Base-by-base conservation (phyloP, 2,797 vertebrate genomes). In the Leptatherina wallacei region DNA sequence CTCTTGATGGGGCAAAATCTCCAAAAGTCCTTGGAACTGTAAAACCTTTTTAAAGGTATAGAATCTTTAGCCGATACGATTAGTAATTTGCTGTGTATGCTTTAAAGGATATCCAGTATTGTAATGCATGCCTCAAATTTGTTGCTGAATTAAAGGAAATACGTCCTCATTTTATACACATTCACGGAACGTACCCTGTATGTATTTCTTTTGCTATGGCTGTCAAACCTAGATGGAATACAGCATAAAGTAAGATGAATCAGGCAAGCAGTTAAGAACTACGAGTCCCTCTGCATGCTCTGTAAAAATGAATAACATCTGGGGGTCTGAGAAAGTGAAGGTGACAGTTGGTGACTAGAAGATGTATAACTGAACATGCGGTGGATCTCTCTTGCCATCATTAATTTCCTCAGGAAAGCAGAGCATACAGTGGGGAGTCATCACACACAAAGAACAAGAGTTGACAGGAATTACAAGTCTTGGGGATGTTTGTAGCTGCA, bases 1-100 rank as follows among this genome's bases (percentile, higher is more conserved):
- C 77, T 89, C 61, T 78, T 68, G 72, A 85, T 81, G 63, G 78
- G 49, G 52, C 65, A 71, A 77, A 85, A 81, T 85, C 65, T 86
- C 72, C 54, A 20, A 40, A 88, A 81, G 74, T 78, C 75, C 69
- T 77, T 70, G 71, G 32, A 83, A 77, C 79, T 75, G 81, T 65
- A 74, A 80, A 84, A 57, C 18, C 47, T 27, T 29, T 79, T 86
- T 79, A 81, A 77, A 82, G 71, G 61, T 80, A 61, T 38, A 77
- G 51, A 22, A 64, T 65, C 69, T 66, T 47, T 56, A 62, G 32
- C 36, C 51, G 42, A 66, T 63, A 47, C 56, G 35, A 56, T 64
- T 54, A 71, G 47, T 9, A 47, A n/a, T 57, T 54, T 67, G 5
- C 33, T 61, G 16, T 62, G 29, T 69, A 73, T 33, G 18, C n/a